These are phyloP conservation scores for Nerophis ophidion DNA, from an alignment of 2,113 vertebrate genomes.

Conservation along the genomic window DNA sequence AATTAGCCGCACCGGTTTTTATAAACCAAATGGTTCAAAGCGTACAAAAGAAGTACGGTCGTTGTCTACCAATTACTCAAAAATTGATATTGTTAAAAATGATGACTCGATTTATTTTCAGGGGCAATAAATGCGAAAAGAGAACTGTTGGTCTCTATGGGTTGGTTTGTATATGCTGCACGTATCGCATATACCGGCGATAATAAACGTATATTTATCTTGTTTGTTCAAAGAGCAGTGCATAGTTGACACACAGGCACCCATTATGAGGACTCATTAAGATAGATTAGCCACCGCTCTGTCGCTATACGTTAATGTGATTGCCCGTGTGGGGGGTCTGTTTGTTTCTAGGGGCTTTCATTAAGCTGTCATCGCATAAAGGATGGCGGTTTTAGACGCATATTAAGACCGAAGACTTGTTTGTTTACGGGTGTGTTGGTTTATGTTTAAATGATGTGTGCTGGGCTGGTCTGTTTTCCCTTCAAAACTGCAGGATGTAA, in stretches of 20 bases:
- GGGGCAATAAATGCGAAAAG: too few species aligned
- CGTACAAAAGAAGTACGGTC: too few species aligned
- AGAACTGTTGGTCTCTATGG: too few species aligned
- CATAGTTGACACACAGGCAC: slow-evolving; percentile 17
- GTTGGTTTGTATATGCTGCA: neutral
- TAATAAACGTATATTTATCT: slow-evolving; percentile 33
- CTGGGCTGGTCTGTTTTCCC: neutral
- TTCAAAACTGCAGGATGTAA: neutral
- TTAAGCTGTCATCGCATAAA: slow-evolving; percentile 22
- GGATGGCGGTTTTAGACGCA: neutral
- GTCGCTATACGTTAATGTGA: slow-evolving; percentile 6
- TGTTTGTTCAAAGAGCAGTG: slow-evolving; percentile 32
- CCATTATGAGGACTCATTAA: slow-evolving; percentile 36
- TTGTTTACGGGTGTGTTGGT: neutral
- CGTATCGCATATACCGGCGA: slow-evolving; percentile 25
- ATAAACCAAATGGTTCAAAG: too few species aligned
- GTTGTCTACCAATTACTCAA: too few species aligned
- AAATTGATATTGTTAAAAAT: too few species aligned
- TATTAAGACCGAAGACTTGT: neutral
- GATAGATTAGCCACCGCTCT: slow-evolving; percentile 29
- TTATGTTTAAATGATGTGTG: neutral
- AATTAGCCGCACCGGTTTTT: too few species aligned
- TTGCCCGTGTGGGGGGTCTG: slow-evolving; percentile 1
- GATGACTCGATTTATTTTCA: too few species aligned
- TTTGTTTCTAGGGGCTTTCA: slow-evolving; percentile 4